A percentile compares a stretch with the other conserved stretches of the same genome.
These are phyloP conservation scores for Brachyhypopomus gauderio DNA, from an alignment of 2,113 vertebrate species.

Conservation along the genomic window DNA sequence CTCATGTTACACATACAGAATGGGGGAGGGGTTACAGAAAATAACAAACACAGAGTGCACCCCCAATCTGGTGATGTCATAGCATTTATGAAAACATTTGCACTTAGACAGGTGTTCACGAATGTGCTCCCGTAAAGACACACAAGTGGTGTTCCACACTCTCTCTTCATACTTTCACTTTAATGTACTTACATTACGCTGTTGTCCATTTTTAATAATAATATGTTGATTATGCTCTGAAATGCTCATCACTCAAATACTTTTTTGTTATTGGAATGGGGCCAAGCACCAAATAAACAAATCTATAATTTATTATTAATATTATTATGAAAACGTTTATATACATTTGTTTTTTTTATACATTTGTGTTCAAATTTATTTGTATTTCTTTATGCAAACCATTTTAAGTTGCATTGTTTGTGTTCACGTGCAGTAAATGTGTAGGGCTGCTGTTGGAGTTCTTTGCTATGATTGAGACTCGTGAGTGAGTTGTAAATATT, in stretches of 20 bases:
- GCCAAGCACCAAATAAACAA: constrained; percentile 30
- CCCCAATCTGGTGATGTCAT: background rate
- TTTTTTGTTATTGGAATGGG: constrained; percentile 1
- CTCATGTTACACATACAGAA: too few relatives aligned
- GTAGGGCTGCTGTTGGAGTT: constrained; percentile 23
- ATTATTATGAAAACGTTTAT: constrained; percentile 26
- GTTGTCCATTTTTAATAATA: constrained; percentile 6
- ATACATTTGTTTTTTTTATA: constrained; percentile 39
- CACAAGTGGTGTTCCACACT: background rate
- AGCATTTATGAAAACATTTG: constrained; percentile 32
- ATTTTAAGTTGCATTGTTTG: constrained; percentile 34
- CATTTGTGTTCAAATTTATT: constrained; percentile 25
- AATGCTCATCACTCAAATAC: constrained; percentile 14
- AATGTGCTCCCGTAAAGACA: constrained; percentile 19
- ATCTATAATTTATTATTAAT: constrained; percentile 20
- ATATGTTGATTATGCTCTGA: constrained; percentile 2
- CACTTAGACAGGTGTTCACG: constrained; percentile 17
- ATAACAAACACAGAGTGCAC: background rate
- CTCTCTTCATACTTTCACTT: background rate
- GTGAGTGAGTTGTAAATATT: constrained; percentile 40
- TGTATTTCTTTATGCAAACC: constrained; percentile 39
- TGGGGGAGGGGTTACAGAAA: background rate
- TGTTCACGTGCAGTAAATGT: constrained; percentile 7
- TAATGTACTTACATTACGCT: background rate
- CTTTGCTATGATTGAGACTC: constrained; percentile 40